A percentile compares a stretch with the other conserved stretches of the same genome.
Evolutionary conservation across 2,113 vertebrate species (phyloP).

Genomic region (Oriolus oriolus): DNA sequence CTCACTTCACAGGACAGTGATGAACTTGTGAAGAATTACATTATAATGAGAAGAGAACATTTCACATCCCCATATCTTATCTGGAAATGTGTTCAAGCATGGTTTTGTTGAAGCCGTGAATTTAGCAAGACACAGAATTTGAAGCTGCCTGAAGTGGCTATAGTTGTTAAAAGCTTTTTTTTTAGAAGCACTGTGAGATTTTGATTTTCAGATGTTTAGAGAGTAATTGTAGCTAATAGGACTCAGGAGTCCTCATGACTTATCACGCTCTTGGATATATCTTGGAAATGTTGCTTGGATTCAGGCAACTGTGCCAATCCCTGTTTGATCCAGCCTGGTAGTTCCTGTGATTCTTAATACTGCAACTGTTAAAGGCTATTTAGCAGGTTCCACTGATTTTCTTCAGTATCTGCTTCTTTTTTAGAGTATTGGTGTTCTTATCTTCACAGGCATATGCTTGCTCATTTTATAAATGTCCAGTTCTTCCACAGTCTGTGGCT

Average conservation of each 20-base stretch:
- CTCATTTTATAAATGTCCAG: conserved; percentile 3
- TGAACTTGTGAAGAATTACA: not conserved
- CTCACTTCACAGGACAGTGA: not conserved
- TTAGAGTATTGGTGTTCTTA: not conserved
- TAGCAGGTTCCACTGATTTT: not conserved
- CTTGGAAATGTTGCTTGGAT: not conserved
- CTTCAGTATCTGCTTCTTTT: not conserved
- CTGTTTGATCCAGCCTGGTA: not conserved
- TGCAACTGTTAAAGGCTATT: not conserved
- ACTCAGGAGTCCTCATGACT: not conserved
- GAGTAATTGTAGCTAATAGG: not conserved
- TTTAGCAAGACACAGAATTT: not conserved
- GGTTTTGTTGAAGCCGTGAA: not conserved
- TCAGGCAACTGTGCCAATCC: not conserved
- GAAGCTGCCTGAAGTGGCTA: not conserved
- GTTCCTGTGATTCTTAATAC: not conserved
- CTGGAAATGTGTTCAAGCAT: not conserved
- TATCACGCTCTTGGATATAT: not conserved
- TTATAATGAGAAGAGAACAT: not conserved
- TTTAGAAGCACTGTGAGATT: not conserved
- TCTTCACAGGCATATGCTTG: not conserved
- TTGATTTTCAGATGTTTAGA: not conserved
- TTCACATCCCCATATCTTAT: not conserved
- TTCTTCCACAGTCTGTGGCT: not conserved
- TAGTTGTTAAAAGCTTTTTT: not conserved